Percentiles rank a stretch among this genome's conserved stretches.
phyloP scores from a whole-genome alignment of 2,888 invertebrate genomes.

The Trissoscelio sp. region DNA sequence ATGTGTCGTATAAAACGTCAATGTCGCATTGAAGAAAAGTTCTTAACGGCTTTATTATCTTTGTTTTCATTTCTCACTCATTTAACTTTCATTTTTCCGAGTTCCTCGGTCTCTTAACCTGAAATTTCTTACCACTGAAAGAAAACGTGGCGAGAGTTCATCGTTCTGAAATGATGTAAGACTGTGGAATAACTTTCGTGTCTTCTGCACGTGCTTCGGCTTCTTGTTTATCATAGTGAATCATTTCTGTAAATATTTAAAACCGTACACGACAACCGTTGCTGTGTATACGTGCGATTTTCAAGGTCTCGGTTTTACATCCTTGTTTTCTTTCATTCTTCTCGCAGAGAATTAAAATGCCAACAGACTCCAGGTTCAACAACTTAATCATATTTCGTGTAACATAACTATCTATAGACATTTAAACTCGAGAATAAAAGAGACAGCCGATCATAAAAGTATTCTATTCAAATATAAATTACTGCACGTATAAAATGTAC shows the following conservation, averaged over 20 bases:
- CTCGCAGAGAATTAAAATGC: conserved; percentile 44
- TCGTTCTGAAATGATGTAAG: conserved; percentile 70
- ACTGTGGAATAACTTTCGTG: conserved; percentile 56
- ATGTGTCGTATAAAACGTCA: conserved; percentile 24
- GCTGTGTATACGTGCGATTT: conserved; percentile 58
- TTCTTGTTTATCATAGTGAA: conserved; percentile 74
- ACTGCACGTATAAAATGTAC: conserved; percentile 3
- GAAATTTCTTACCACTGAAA: conserved; percentile 45
- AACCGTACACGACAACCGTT: conserved; percentile 57
- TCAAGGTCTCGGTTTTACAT: conserved; percentile 56
- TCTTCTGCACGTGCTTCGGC: conserved; percentile 72
- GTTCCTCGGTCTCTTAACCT: conserved; percentile 12
- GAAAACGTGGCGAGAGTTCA: conserved; percentile 69
- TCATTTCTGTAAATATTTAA: conserved; percentile 73
- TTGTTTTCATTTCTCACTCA: conserved; percentile 17
- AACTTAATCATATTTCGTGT: conserved; percentile 55
- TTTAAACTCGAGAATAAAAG: conserved; percentile 30
- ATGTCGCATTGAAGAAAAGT: conserved; percentile 4
- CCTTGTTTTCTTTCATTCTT: conserved; percentile 61
- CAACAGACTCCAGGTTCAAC: conserved; percentile 47
- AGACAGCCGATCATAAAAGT: conserved; percentile 27
- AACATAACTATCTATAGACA: conserved; percentile 19
- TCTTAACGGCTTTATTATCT: conserved; percentile 3
- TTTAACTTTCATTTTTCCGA: conserved; percentile 31
- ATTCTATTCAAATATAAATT: conserved; percentile 34